phyloP scores from a whole-genome alignment of 2,888 invertebrate species.

The Conchocele bisecta region DNA sequence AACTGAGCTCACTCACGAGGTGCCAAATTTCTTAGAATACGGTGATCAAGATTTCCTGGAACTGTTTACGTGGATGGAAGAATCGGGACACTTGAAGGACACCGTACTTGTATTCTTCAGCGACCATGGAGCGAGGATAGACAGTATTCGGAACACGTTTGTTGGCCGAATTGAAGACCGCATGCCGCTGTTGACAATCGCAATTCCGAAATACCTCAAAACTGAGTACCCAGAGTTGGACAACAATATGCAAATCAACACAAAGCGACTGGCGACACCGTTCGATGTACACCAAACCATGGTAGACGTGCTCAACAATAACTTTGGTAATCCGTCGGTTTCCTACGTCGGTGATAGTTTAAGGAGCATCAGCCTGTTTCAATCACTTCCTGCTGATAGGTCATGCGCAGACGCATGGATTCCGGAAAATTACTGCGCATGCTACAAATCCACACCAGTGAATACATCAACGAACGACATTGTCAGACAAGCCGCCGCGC shows the following conservation, averaged over 20 bases:
- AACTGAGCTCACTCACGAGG: slow-evolving; percentile 92
- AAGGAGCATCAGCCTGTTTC: slow-evolving; percentile 87
- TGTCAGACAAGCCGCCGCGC: slow-evolving; percentile 1
- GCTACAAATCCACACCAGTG: slow-evolving; percentile 47
- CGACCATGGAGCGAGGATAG: slow-evolving; percentile 96
- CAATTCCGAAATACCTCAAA: slow-evolving; percentile 89
- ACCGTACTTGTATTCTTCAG: slow-evolving; percentile 85
- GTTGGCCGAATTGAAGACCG: slow-evolving; percentile 92
- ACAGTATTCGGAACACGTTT: slow-evolving; percentile 91
- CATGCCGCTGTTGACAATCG: slow-evolving; percentile 90
- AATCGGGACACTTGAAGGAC: slow-evolving; percentile 70
- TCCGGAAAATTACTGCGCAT: slow-evolving; percentile 86
- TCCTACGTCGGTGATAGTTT: slow-evolving; percentile 25
- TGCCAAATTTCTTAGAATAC: slow-evolving; percentile 89
- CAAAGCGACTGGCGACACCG: slow-evolving; percentile 89
- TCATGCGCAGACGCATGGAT: slow-evolving; percentile 91
- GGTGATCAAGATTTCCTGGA: slow-evolving; percentile 88
- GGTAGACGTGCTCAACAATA: slow-evolving; percentile 85
- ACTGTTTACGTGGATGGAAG: slow-evolving; percentile 85
- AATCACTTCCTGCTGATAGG: slow-evolving; percentile 88
- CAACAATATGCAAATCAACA: slow-evolving; percentile 87
- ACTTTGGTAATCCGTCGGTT: slow-evolving; percentile 45
- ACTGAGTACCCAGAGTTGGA: slow-evolving; percentile 86
- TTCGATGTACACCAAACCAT: slow-evolving; percentile 93
- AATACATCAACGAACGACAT: slow-evolving; percentile 24